Percentiles rank a stretch among this genome's conserved stretches.
Conservation (phyloP, 2,888 invertebrate genomes). For the Tenthredo distinguenda region DNA sequence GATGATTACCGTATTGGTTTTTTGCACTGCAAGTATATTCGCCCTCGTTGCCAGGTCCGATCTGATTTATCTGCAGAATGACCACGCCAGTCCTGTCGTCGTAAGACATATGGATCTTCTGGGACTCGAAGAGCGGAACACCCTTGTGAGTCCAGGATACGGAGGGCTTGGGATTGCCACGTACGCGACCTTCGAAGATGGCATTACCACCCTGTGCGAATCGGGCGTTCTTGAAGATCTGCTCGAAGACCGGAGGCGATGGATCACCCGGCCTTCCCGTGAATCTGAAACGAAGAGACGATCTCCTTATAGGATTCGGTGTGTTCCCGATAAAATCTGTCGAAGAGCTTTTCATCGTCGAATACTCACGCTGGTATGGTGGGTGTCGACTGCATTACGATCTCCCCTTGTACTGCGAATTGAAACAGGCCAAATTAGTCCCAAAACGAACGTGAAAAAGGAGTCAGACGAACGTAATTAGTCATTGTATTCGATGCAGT, state of each 20-base stretch:
- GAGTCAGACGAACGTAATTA: not conserved
- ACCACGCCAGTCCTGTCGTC: slow-evolving; percentile 95
- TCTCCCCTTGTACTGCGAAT: slow-evolving; percentile 85
- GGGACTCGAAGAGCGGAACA: slow-evolving; percentile 89
- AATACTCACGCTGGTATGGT: slow-evolving; percentile 75
- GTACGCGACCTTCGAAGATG: slow-evolving; percentile 93
- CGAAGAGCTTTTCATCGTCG: not conserved
- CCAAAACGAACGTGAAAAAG: not conserved
- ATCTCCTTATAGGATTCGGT: not conserved
- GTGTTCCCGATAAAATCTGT: too few relatives aligned
- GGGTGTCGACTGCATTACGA: slow-evolving; percentile 80
- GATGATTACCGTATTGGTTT: slow-evolving; percentile 88
- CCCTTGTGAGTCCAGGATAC: slow-evolving; percentile 95
- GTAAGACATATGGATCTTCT: slow-evolving; percentile 94
- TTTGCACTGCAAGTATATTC: slow-evolving; percentile 97
- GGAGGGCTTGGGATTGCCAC: slow-evolving; percentile 94
- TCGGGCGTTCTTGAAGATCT: slow-evolving; percentile 96
- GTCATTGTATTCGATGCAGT: not conserved
- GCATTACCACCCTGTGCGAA: slow-evolving; percentile 97
- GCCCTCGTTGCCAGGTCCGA: slow-evolving; percentile 97
- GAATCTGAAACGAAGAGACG: slow-evolving; percentile 64
- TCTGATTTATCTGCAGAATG: slow-evolving; percentile 94
- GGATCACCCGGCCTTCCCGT: slow-evolving; percentile 85
- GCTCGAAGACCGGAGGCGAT: slow-evolving; percentile 96
- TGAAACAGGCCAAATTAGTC: slow-evolving; percentile 66